Evolutionary conservation across 2,113 vertebrate genomes (phyloP).

Genomic region (Axis porcinus): DNA sequence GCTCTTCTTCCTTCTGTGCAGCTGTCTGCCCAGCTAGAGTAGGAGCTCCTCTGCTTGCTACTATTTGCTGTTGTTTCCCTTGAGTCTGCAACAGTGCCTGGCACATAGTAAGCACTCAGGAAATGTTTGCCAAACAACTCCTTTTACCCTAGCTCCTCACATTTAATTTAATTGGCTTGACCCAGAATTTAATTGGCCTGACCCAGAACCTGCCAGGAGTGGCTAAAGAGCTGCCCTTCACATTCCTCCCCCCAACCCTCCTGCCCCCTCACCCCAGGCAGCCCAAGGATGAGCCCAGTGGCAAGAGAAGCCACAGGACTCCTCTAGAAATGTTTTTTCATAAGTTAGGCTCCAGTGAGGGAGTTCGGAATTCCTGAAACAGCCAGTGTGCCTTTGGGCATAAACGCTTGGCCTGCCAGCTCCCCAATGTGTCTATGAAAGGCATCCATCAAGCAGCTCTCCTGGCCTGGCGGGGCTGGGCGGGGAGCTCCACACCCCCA

Average conservation of each 20-base stretch:
- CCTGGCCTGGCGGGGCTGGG: background rate
- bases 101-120: background rate
- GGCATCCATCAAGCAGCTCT: background rate
- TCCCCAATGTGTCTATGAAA: slow-evolving; percentile 15
- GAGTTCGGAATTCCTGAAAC: slow-evolving; percentile 43
- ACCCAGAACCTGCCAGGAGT: background rate
- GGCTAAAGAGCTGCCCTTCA: background rate
- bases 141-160: background rate
- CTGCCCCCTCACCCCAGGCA: background rate
- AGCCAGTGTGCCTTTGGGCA: slow-evolving; percentile 9
- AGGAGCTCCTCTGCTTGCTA: background rate
- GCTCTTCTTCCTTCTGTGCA: background rate
- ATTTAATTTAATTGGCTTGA: background rate
- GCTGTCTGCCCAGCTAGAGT: background rate
- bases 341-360: background rate
- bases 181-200: background rate
- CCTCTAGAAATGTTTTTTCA: slow-evolving; percentile 37
- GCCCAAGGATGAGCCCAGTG: background rate
- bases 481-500: background rate
- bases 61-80: background rate
- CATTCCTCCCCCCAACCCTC: background rate
- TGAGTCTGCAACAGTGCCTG: background rate
- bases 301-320: background rate
- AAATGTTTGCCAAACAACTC: background rate
- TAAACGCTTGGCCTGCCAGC: slow-evolving; percentile 24